Base-by-base conservation (phyloP, 2,797 vertebrate genomes). In the Sebastes baramenuke region DNA sequence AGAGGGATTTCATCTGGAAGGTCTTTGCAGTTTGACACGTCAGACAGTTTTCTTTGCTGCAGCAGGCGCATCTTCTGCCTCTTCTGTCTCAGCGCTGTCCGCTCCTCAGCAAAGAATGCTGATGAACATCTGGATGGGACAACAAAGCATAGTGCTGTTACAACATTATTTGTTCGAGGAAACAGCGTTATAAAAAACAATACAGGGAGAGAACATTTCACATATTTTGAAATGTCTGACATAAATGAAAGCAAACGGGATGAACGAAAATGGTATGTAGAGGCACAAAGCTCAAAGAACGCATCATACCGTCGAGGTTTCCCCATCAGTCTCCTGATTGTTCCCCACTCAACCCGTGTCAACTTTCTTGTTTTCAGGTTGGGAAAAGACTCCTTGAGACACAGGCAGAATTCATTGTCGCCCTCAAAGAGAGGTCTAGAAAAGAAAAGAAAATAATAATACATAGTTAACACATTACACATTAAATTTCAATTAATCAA, bases 401-500 rank as follows among this genome's bases (percentile, higher is more conserved):
- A 99, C 71, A 99, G 95, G 93, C 99, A 99, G 94, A 99, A 99
- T 87, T 99, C 99, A 94, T 99, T 99, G 95, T 99, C 99, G 1
- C 99, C 99, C 93, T 99, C 98, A 95, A 99, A 99, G 73, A 99
- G 96, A 7, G 98, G 98, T 83, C 99, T 99, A 93, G 84, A 87
- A 88, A 93, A 91, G 9, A 42, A 42, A 42, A 42, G 2, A 62
- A 38, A 14, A 56, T 3, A 76, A 64, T 77, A 25, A 42, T 4
- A 27, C 30, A 59, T 11, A 22, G 14, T 29, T 24, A 10, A 66
- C 4, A 32, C 49, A 52, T 52, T 52, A 56, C 5, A 32, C 46
- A 52, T 52, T n/a, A 9, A 52, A 52, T 52, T 52, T 5, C 18
- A 54, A 8, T 30, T 8, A 6, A 69, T 55, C 6, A 4, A 4